Conservation (phyloP, 2,888 invertebrate genomes). For the Strigamia crassipes region DNA sequence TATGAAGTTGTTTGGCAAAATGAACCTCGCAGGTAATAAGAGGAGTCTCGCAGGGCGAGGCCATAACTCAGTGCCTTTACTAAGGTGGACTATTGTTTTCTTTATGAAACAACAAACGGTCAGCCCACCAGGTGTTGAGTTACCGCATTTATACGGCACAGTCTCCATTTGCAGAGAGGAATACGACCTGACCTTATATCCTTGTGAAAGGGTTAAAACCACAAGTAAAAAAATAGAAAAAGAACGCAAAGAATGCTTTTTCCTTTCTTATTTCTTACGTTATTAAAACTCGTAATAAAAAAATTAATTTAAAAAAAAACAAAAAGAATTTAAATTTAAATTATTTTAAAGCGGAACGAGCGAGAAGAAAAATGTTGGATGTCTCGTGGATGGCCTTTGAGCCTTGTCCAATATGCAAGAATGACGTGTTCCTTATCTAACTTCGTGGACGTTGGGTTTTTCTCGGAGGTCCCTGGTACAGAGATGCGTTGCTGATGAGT, state of each 20-base stretch:
- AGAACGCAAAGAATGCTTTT: neutral
- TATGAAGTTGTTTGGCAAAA: constrained; percentile 31
- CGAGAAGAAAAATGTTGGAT: neutral
- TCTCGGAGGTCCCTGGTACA: neutral
- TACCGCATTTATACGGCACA: constrained; percentile 22
- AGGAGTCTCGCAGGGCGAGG: constrained; percentile 20
- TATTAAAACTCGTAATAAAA: neutral
- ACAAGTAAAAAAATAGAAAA: neutral
- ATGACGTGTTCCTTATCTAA: constrained; percentile 22
- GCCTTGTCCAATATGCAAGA: constrained; percentile 38
- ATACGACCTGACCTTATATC: constrained; percentile 28
- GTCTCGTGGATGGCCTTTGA: neutral
- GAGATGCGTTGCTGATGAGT: constrained; percentile 40
- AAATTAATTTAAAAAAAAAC: neutral
- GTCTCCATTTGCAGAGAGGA: constrained; percentile 33
- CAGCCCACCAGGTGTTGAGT: constrained; percentile 33
- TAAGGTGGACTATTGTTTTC: constrained; percentile 35
- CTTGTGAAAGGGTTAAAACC: constrained; percentile 13
- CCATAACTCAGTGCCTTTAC: constrained; percentile 34
- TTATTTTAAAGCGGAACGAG: too few species aligned
- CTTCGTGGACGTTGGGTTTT: constrained; percentile 22
- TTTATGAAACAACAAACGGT: constrained; percentile 35
- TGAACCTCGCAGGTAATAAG: constrained; percentile 34
- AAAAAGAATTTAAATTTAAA: neutral
- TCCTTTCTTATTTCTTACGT: neutral